phyloP scores from a whole-genome alignment of 2,113 vertebrate species.

The Psittacara wagleri region DNA sequence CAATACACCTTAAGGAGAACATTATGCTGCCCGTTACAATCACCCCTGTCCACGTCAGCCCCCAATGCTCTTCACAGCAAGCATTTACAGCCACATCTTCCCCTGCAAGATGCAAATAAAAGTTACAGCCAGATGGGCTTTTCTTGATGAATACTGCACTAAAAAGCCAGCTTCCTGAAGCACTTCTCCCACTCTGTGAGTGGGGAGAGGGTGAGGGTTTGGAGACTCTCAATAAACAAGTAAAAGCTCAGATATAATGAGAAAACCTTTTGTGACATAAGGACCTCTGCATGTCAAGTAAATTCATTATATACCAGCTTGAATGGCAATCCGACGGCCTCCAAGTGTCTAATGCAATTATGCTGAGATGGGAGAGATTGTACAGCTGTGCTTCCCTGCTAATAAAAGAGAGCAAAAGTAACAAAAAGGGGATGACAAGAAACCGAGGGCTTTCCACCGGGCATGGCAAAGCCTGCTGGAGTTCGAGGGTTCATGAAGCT shows the following conservation, averaged over 20 bases:
- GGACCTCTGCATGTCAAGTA: slow-evolving; percentile 59
- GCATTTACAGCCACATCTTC: background rate
- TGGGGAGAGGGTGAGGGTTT: background rate
- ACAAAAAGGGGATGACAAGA: slow-evolving; percentile 3
- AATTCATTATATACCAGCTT: slow-evolving; percentile 55
- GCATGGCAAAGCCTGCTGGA: background rate
- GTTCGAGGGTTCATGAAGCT: background rate
- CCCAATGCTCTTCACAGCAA: background rate
- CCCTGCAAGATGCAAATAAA: background rate
- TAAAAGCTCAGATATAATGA: slow-evolving; percentile 54
- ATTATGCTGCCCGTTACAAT: background rate
- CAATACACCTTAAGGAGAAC: background rate
- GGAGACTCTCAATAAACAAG: slow-evolving; percentile 31
- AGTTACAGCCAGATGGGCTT: background rate
- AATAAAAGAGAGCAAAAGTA: background rate
- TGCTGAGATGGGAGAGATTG: background rate
- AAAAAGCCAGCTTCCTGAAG: slow-evolving; percentile 8
- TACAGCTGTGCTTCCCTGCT: slow-evolving; percentile 47
- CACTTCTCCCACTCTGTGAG: background rate
- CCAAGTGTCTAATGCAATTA: slow-evolving; percentile 58
- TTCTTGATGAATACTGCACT: background rate
- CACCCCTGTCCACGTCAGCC: background rate
- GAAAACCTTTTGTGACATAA: slow-evolving; percentile 67
- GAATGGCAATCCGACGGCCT: slow-evolving; percentile 49
- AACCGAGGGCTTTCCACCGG: background rate